phyloP scores from a whole-genome alignment of 37 sponge, comb jelly and placozoan genomes.

The Oopsacas minuta region DNA sequence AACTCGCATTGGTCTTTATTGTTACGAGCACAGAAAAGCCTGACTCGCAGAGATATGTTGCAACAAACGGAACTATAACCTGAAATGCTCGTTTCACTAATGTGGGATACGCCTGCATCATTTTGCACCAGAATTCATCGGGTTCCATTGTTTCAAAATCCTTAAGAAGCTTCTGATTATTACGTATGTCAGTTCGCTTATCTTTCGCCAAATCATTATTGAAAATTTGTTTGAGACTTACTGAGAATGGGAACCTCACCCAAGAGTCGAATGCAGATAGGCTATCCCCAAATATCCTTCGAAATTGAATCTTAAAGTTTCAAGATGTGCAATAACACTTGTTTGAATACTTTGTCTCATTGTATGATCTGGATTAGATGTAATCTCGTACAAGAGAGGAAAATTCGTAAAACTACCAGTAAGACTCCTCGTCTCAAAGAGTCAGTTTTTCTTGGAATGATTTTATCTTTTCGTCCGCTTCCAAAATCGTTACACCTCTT shows the following conservation, averaged over 20 bases:
- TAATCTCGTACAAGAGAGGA: background rate
- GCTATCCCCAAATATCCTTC: background rate
- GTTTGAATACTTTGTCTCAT: too few relatives aligned
- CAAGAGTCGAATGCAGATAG: background rate
- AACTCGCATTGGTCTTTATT: background rate
- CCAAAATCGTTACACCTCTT: background rate
- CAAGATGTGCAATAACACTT: background rate
- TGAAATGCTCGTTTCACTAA: background rate
- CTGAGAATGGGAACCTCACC: background rate
- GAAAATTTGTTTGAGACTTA: background rate
- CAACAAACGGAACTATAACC: background rate
- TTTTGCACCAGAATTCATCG: background rate
- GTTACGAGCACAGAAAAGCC: background rate
- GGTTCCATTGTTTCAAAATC: background rate
- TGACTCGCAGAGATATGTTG: background rate
- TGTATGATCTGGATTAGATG: too few relatives aligned
- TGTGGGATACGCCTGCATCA: background rate
- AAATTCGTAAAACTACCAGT: background rate
- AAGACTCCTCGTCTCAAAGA: background rate
- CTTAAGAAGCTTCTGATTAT: background rate
- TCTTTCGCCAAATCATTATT: background rate
- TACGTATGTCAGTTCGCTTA: background rate
- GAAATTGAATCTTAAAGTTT: background rate
- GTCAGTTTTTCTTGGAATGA: too few relatives aligned
- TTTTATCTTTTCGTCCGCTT: background rate